phyloP scores from a whole-genome alignment of 2,888 invertebrate genomes.

The Auanema sp. region DNA sequence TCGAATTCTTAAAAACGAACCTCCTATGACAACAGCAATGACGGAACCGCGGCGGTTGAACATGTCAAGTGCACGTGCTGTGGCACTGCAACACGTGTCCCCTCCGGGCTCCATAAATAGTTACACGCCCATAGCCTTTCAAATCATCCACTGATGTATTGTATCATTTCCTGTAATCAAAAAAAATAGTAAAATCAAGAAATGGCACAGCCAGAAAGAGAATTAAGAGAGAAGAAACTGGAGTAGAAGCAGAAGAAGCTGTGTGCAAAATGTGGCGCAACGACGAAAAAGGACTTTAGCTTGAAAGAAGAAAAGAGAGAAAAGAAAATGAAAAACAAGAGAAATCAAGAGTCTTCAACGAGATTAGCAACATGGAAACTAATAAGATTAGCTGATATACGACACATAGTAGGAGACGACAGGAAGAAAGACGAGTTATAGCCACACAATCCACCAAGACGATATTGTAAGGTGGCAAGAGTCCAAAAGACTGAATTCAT shows the following conservation, averaged over 20 bases:
- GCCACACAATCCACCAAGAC: too few relatives aligned
- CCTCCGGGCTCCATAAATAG: constrained; percentile 17
- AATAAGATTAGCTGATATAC: too few relatives aligned
- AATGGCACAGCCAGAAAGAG: background rate
- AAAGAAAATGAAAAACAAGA: constrained; percentile 7
- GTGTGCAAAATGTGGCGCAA: background rate
- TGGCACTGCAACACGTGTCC: constrained; percentile 30
- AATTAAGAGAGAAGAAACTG: background rate
- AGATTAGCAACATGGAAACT: too few relatives aligned
- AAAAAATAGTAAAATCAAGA: background rate
- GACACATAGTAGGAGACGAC: too few relatives aligned
- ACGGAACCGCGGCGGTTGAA: constrained; percentile 53
- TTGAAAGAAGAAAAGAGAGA: background rate
- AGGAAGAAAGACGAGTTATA: too few relatives aligned
- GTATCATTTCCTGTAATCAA: background rate
- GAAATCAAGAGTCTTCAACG: background rate
- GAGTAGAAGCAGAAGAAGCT: background rate
- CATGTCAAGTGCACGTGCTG: constrained; percentile 48
- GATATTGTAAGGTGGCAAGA: too few relatives aligned
- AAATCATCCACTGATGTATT: constrained; percentile 5
- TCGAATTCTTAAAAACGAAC: constrained; percentile 18
- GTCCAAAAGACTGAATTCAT: too few relatives aligned
- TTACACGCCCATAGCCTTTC: background rate
- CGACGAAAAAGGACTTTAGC: background rate
- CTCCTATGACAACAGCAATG: constrained; percentile 52